These are phyloP conservation scores for Euproctis similis DNA, from an alignment of 2,888 invertebrate genomes.

Conservation along the genomic window DNA sequence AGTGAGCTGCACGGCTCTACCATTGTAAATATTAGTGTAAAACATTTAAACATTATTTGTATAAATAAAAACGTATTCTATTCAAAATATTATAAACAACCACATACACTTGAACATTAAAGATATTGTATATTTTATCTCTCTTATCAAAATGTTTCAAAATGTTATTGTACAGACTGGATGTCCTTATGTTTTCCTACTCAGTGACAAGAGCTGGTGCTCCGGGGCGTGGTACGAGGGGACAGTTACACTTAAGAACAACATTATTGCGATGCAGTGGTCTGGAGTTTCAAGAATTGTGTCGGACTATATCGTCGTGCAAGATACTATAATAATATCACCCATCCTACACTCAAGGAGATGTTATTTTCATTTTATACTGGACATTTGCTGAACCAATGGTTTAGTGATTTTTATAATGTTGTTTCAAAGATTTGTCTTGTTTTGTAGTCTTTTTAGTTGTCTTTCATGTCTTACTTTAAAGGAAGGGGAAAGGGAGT, in stretches of 20 bases:
- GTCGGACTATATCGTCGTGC: slow-evolving; percentile 33
- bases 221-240: slow-evolving; percentile 27
- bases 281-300: slow-evolving; percentile 30
- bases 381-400: slow-evolving; percentile 23
- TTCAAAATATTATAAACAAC: no score
- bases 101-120: no score
- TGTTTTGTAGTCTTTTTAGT: no score
- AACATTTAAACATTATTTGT: slow-evolving; percentile 6
- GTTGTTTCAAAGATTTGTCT: no score
- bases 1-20: no score
- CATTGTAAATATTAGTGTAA: no score
- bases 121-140: no score
- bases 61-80: slow-evolving; percentile 5
- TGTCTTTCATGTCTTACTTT: no score
- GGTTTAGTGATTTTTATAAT: no score
- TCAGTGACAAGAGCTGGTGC: slow-evolving; percentile 18
- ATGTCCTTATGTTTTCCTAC: slow-evolving; percentile 15
- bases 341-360: slow-evolving; percentile 40
- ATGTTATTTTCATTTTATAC: slow-evolving; percentile 37
- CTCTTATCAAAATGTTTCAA: slow-evolving; percentile 14
- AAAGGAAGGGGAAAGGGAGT: no score
- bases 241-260: slow-evolving; percentile 47
- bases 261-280: slow-evolving; percentile 47
- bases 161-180: slow-evolving; percentile 11
- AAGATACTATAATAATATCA: slow-evolving; percentile 50